Evolutionary conservation across 2,888 invertebrate genomes (phyloP), one percentile per base, ranked within the genome.

Genomic region (Apodemia hepburni): DNA sequence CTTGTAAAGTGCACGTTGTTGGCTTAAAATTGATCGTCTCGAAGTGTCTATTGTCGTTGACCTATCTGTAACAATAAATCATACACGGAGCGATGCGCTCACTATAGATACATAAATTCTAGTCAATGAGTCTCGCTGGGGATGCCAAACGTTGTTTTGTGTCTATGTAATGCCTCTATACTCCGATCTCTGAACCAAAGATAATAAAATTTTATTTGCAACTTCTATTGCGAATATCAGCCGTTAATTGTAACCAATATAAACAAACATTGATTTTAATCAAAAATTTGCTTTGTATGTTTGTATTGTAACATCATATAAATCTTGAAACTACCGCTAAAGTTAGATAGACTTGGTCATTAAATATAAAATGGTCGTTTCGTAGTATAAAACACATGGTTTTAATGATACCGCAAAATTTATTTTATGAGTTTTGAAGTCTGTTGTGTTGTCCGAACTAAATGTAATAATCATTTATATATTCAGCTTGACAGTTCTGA

Each of bases 351-450:
- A 54, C 22, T 54, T 27, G 27, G 15, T 54, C 27, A 27, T 54
- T 22, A 54, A 54, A 27, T 15, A 42, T 42, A 42, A 42, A 42
- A 42, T 42, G 42, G 42, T 54, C 54, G 54, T 54, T 54, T 54
- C 12, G 22, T 27, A 54, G 54, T 27, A 54, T 54, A 27, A 54
- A 27, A 54, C 54, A 22, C 27, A 15, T 18, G 54, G 12, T 64
- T 66, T 69, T 69, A 66, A 66, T 66, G 63, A 61, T 60, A 49
- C 58, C 35, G 51, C 58, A 35, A 61, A 54, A 47, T 66, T 63
- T 58, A 66, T 63, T 69, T 65, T 68, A 65, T 64, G 61, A 59
- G 22, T 65, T 51, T 35, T 35, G 54, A 15, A 59, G 60, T 38
- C 59, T 61, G 47, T 60, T 51, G 15, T 42, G 38, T 38, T 42